Percentiles rank a stretch among this genome's conserved stretches.
phyloP scores from a whole-genome alignment of 2,113 vertebrate genomes.

The Tretioscincus oriximinensis region DNA sequence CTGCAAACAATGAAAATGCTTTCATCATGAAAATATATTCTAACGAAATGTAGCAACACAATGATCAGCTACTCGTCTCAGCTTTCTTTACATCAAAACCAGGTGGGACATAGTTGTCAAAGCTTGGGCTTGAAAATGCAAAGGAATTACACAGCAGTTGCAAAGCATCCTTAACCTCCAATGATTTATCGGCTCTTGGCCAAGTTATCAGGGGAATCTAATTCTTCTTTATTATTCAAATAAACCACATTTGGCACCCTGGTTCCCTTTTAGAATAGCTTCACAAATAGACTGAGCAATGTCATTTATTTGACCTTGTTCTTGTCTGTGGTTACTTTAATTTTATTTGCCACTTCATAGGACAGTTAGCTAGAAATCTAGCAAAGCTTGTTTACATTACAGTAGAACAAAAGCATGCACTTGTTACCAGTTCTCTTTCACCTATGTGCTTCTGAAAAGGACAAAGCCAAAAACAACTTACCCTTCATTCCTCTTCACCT shows the following conservation, averaged over 20 bases:
- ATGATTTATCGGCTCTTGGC: slow-evolving; percentile 83
- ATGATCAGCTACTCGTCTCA: slow-evolving; percentile 63
- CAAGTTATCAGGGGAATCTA: slow-evolving; percentile 82
- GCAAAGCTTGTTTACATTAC: slow-evolving; percentile 57
- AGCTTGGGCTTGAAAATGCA: slow-evolving; percentile 63
- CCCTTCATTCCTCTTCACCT: slow-evolving; percentile 50
- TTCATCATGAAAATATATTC: slow-evolving; percentile 41
- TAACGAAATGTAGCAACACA: slow-evolving; percentile 51
- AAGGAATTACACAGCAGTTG: slow-evolving; percentile 73
- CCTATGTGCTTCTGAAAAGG: slow-evolving; percentile 49
- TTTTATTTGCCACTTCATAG: slow-evolving; percentile 77
- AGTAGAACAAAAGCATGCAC: slow-evolving; percentile 36
- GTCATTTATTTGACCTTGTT: slow-evolving; percentile 89
- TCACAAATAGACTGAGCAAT: slow-evolving; percentile 87
- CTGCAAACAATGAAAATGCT: slow-evolving; percentile 24
- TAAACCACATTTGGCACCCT: slow-evolving; percentile 90
- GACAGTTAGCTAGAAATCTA: slow-evolving; percentile 70
- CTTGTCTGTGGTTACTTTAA: slow-evolving; percentile 74
- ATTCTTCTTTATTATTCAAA: slow-evolving; percentile 88
- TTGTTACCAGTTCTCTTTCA: slow-evolving; percentile 47
- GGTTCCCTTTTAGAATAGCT: slow-evolving; percentile 81
- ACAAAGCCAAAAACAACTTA: slow-evolving; percentile 47
- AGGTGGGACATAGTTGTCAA: slow-evolving; percentile 61
- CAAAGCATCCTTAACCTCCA: slow-evolving; percentile 87
- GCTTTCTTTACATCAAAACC: slow-evolving; percentile 71